Conservation (phyloP, 2,888 invertebrate genomes). For the Aphidius colemani region DNA sequence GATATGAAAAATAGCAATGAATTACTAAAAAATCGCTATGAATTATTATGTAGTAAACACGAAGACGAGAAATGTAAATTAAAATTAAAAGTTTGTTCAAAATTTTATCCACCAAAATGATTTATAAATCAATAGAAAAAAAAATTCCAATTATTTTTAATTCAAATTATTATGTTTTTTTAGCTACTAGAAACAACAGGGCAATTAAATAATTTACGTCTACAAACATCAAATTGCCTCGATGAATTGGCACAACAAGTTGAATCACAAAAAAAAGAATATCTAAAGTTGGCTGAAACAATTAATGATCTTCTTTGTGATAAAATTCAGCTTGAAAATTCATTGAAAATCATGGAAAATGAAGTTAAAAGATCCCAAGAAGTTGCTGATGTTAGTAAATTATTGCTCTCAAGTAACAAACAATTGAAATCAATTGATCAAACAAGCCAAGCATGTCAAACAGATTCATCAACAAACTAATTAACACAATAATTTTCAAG, state of each 20-base stretch:
- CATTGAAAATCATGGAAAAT: constrained; percentile 37
- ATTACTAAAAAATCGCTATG: constrained; percentile 36
- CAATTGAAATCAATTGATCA: constrained; percentile 23
- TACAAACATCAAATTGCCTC: constrained; percentile 40
- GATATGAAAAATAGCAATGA: constrained; percentile 39
- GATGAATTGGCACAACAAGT: constrained; percentile 42
- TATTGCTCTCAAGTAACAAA: constrained; percentile 37
- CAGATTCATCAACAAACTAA: constrained; percentile 6
- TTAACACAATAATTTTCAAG: no score
- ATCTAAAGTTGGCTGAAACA: constrained; percentile 41
- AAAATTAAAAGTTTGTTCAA: constrained; percentile 30
- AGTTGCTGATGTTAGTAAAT: constrained; percentile 31
- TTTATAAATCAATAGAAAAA: constrained; percentile 1
- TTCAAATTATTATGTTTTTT: constrained; percentile 1
- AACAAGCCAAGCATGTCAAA: constrained; percentile 23
- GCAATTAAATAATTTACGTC: constrained; percentile 35
- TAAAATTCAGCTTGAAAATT: constrained; percentile 42
- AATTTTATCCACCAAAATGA: not conserved
- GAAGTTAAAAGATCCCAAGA: constrained; percentile 37
- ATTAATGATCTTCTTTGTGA: constrained; percentile 42
- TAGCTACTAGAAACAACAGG: constrained; percentile 36
- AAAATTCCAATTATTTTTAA: not conserved
- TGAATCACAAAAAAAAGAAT: constrained; percentile 42
- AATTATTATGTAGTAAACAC: constrained; percentile 30
- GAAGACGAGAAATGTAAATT: constrained; percentile 37